Base-by-base conservation (phyloP, 2,888 invertebrate species). In the Melolontha melolontha region DNA sequence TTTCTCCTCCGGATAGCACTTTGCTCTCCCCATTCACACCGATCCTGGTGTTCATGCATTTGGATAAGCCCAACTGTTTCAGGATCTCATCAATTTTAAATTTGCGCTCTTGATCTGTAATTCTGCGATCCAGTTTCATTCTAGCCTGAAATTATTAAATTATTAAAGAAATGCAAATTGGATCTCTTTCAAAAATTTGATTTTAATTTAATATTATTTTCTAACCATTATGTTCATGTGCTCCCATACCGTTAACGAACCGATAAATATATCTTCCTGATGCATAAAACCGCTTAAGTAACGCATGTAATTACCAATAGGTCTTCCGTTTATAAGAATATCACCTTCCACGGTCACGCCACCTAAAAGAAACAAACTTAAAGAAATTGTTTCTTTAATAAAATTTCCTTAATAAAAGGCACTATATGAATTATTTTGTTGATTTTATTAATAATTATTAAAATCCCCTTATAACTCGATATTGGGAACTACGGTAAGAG, bases 1-100 rank as follows among this genome's bases (percentile, higher is more conserved):
- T 91, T 80, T 98, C 98, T 0, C 98, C 98, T 0, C 97, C 97
- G 0, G 97, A 97, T 0, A 98, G 85, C 0, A 95, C 92, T 81
- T 94, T 95, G 62, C 87, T 85, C 16, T 91, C 88, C 44, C 91
- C 91, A 10, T 88, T 85, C 0, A 88, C 87, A 0, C 96, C 97
- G 66, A 98, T 97, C 67, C 90, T 85, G 0, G 92, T 92, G 73
- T 93, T 86, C 6, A 91, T 86, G 69, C 91, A 91, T 5, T 90
- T 88, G 0, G 87, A 84, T 0, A 96, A 82, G 0, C 92, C 92
- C 2, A 95, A 86, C 76, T 93, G 88, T 65, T 89, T 86, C 39
- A 95, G 79, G 10, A 96, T 86, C 68, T 90, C 88, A 67, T 89
- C 86, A 44, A 96, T 92, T 67, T 91, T 88, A 16, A 87, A 80